These are phyloP conservation scores for Limanda limanda DNA, from an alignment of 2,113 vertebrate species.

Conservation along the genomic window DNA sequence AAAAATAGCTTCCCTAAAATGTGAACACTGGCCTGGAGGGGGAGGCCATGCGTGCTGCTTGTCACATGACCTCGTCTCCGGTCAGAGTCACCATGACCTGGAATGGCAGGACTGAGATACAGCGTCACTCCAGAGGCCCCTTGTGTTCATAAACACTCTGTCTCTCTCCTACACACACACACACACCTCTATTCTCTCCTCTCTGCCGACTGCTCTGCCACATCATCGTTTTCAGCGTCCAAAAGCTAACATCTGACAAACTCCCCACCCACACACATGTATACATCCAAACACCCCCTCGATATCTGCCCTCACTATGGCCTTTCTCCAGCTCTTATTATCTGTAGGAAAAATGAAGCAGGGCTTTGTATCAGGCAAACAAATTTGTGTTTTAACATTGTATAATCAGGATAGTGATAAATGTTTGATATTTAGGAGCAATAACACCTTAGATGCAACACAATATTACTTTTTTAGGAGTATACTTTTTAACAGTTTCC, in stretches of 20 bases:
- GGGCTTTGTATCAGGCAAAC: not conserved
- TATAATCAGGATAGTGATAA: not conserved
- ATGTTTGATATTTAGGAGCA: not conserved
- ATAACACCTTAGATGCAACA: too few species aligned
- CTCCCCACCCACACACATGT: not conserved
- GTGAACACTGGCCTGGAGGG: slow-evolving; percentile 1
- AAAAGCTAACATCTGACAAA: too few species aligned
- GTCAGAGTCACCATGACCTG: slow-evolving; percentile 62
- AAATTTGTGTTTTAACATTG: slow-evolving; percentile 2
- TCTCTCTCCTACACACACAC: slow-evolving; percentile 8
- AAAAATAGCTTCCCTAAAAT: slow-evolving; percentile 19
- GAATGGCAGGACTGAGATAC: slow-evolving; percentile 13
- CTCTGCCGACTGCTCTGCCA: slow-evolving; percentile 23
- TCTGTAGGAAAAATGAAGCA: slow-evolving; percentile 19
- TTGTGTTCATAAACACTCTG: slow-evolving; percentile 19
- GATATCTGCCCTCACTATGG: slow-evolving; percentile 4
- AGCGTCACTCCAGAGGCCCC: slow-evolving; percentile 13
- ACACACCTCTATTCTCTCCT: slow-evolving; percentile 30
- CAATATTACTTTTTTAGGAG: too few species aligned
- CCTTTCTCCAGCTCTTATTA: slow-evolving; percentile 38
- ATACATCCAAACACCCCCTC: slow-evolving; percentile 2
- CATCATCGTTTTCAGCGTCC: slow-evolving; percentile 40
- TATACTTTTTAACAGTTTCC: not conserved
- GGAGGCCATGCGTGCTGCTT: slow-evolving; percentile 8
- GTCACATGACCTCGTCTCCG: slow-evolving; percentile 30